phyloP scores from a whole-genome alignment of 1,140 invertebrate species.

The Drosophila kepulauana region DNA sequence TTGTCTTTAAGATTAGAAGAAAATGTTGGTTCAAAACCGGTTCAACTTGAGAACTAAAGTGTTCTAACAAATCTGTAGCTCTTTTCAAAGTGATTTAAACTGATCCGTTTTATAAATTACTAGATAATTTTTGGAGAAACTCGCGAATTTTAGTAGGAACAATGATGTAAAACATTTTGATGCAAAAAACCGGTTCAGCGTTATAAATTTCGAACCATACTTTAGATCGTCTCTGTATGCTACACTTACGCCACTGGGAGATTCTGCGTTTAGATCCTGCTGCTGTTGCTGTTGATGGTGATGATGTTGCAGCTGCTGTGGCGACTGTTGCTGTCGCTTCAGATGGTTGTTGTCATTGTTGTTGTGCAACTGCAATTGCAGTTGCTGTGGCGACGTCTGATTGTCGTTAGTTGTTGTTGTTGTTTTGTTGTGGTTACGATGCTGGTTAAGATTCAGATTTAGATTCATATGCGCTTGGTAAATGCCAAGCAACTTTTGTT shows the following conservation, averaged over 20 bases:
- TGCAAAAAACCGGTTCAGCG: too few species aligned
- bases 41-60: too few species aligned
- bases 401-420: conserved; percentile 18
- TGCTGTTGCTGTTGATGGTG: conserved; percentile 39
- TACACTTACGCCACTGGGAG: conserved; percentile 65
- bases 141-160: too few species aligned
- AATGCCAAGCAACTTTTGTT: conserved; percentile 28
- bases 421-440: conserved; percentile 43
- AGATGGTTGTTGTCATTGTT: conserved; percentile 71
- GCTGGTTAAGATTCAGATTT: conserved; percentile 29
- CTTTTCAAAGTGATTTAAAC: too few species aligned
- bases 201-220: too few species aligned
- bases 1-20: too few species aligned
- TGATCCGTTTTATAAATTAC: too few species aligned
- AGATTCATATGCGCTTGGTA: conserved; percentile 44
- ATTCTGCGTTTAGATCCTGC: conserved; percentile 53
- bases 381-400: conserved; percentile 21
- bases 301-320: conserved; percentile 32
- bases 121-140: too few species aligned
- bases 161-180: too few species aligned
- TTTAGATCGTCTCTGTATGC: not conserved
- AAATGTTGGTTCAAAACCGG: too few species aligned
- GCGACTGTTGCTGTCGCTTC: conserved; percentile 54
- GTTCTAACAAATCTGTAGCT: too few species aligned
- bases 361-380: conserved; percentile 44